Base-by-base conservation (phyloP, 2,113 vertebrate genomes). In the Cebus imitator region DNA sequence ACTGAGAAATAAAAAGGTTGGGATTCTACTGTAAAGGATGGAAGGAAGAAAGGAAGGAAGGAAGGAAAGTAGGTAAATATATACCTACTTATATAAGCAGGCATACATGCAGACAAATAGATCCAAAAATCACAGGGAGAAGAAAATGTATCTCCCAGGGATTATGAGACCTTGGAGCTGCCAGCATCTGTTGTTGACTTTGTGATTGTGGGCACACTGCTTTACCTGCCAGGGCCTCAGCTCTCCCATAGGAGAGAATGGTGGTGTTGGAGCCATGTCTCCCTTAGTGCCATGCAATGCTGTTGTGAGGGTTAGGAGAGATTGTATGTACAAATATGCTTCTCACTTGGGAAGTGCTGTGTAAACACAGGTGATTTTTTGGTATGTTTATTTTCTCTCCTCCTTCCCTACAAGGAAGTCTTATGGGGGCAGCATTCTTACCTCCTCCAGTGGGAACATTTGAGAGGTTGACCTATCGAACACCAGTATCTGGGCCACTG, bases 291-390 rank as follows among this genome's bases (percentile, higher is more conserved):
- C 20, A 1, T 35, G 50, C 6, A 0, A 1, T 27, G 43, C 30
- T 43, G 20, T 25, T 30, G 50, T 58, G 45, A 86, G 27, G 83
- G 79, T 80, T n/a, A 73, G 35, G 73, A 50, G 70, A 50, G 25
- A 32, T 48, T 61, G 11, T 3, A 0, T 35, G 20, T 35, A 32
- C 2, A 4, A 37, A 58, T 73, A 58, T 87, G 43, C 73, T 64
- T 94, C 75, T 90, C 75, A 73, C 55, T 81, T 68, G 25, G 66
- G 55, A 80, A 93, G 87, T 52, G 55, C 32, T 78, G 7, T 40
- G 50, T 64, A 40, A 52, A 27, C 32, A 8, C 7, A 75, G 70
- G 23, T 61, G 30, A 8, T 90, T 70, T 23, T 85, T 64, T 32
- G 27, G 27, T 64, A 11, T 64, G 61, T 64, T 79, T 40, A 50